Base-by-base conservation (phyloP, 2,888 invertebrate species). In the Girardia tigrina region DNA sequence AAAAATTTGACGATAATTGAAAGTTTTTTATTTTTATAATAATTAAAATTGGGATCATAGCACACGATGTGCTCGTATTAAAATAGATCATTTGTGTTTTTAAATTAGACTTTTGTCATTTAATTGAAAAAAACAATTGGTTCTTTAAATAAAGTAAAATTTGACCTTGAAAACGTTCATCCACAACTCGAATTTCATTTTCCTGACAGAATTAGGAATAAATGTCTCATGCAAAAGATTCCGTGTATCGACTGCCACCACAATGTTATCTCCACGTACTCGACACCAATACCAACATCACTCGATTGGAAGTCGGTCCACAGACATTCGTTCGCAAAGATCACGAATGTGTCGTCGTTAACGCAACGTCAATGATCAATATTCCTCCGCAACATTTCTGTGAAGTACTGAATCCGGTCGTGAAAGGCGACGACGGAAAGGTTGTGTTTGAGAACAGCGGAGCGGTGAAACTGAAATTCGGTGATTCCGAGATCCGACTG, bases 361-460 rank as follows among this genome's bases (percentile, higher is more conserved):
- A 83, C 8, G 85, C 85, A 0, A 83, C 83, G 76, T 81, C 81
- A 77, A 86, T 86, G 86, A 80, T 86, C 36, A 84, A 84, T 26
- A 82, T 86, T 76, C 86, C 86, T 2, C 86, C 86, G 12, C 81
- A 85, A 77, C 84, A 86, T 78, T 86, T 85, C 80, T 86, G 86
- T 78, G 81, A 85, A 29, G 81, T 86, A 26, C 83, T 83, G 79
- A 86, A 86, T 80, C 86, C 86, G 69, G 84, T 84, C 0, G 74
- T 82, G 20, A 79, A 80, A 71, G 82, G 84, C 78, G 81, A 80
- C 26, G 82, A 84, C 36, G 80, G 79, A 14, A 78, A 77, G 14
- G 76, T 76, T 0, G 79, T 82, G 0, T 78, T 80, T 70, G 86
- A 86, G 77, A 78, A 76, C 0, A 78, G 79, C 76, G 85, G 86